A percentile compares a stretch with the other conserved stretches of the same genome.
Evolutionary conservation across 2,888 invertebrate species (phyloP).

Genomic region (Xiphydria camelus): DNA sequence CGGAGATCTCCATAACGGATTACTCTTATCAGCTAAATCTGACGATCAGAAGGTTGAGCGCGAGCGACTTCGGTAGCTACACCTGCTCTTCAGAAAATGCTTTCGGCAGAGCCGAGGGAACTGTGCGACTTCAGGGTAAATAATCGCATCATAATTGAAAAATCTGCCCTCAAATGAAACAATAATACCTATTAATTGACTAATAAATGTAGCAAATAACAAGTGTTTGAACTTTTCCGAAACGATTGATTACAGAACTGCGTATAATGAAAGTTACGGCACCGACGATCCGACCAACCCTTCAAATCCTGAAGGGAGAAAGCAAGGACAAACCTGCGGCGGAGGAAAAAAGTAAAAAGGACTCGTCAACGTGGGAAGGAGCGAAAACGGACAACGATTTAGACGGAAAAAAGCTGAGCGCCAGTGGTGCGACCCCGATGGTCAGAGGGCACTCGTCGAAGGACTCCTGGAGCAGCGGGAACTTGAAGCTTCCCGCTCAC

Average conservation of each 20-base stretch:
- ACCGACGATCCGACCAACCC: constrained; percentile 18
- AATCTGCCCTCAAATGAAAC: too few relatives aligned
- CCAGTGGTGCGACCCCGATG: constrained; percentile 23
- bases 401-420: constrained; percentile 16
- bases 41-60: constrained; percentile 74
- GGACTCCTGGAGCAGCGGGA: constrained; percentile 23
- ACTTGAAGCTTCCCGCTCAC: constrained; percentile 21
- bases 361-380: constrained; percentile 12
- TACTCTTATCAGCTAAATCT: constrained; percentile 80
- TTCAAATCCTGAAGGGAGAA: constrained; percentile 22
- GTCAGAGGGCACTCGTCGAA: constrained; percentile 26
- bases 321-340: constrained; percentile 10
- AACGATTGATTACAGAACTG: constrained; percentile 29
- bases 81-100: constrained; percentile 80
- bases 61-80: constrained; percentile 76
- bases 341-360: constrained; percentile 25
- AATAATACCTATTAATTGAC: too few relatives aligned
- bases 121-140: constrained; percentile 79
- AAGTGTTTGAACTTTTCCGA: too few relatives aligned
- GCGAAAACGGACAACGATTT: constrained; percentile 9
- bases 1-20: constrained; percentile 71
- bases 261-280: constrained; percentile 25
- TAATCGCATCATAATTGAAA: too few relatives aligned
- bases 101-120: constrained; percentile 77
- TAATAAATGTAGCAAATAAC: too few relatives aligned